Base-by-base conservation (phyloP, 2,797 vertebrate species). In the Pogonophryne albipinna region DNA sequence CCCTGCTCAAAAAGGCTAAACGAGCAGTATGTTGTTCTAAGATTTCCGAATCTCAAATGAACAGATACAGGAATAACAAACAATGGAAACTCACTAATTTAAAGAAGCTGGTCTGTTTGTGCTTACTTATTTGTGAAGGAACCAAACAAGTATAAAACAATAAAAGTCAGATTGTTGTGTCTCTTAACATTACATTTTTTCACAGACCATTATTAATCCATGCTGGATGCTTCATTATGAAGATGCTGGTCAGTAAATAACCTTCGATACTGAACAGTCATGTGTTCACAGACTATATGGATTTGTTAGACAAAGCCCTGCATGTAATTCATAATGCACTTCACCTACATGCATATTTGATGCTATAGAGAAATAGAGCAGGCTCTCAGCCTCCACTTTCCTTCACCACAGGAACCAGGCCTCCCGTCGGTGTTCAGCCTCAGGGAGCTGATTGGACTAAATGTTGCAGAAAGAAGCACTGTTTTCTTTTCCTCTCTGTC, bases 391-490 rank as follows among this genome's bases (percentile, higher is more conserved):
- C 85, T 88, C 68, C 87, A 86, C 88, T 90, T 89, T 80, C 80
- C 78, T 56, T 89, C 92, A 76, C 90, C 47, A 10, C 83, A 45
- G 86, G 88, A 89, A 78, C 65, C 12, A 9, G 87, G 57, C 79
- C 85, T 85, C 89, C 87, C 73, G 38, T 87, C 52, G 84, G 87
- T 63, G 38, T 78, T 69, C 76, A 91, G 78, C 88, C 86, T 87
- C 85, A 75, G 89, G 85, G 82, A 93, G 85, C 91, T 91, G 92
- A 93, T 93, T 92, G 90, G 88, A 87, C 89, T 89, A 91, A 93
- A 90, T 91, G 90, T 83, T 90, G 87, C 89, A 92, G 86, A 89
- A 90, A 85, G 74, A 79, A 80, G 74, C 73, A 27, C 71, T 85
- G 79, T 87, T 89, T 90, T 80, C 72, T 65, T 69, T 66, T 47